A percentile compares a stretch with the other conserved stretches of the same genome.
Conservation (phyloP, 2,797 vertebrate species). For the Hydrocynus forskahlii region DNA sequence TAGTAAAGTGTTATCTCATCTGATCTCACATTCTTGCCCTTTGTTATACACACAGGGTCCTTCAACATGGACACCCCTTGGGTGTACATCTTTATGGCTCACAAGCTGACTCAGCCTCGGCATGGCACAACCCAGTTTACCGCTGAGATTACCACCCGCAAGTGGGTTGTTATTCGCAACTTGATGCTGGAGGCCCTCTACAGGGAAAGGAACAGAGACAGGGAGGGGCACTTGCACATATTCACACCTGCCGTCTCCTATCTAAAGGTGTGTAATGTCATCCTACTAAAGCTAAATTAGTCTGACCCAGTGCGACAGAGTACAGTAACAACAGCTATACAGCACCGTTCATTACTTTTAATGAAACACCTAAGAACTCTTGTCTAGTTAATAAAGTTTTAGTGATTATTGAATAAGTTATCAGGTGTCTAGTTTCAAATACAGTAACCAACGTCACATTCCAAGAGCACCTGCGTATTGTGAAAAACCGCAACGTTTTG, state of each 20-base stretch:
- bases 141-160: conserved; percentile 78
- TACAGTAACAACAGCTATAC: too few relatives aligned
- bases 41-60: conserved; percentile 68
- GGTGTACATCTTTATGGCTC: conserved; percentile 78
- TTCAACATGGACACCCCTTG: conserved; percentile 87
- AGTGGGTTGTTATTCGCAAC: conserved; percentile 79
- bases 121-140: conserved; percentile 73
- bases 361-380: too few relatives aligned
- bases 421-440: too few relatives aligned
- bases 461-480: too few relatives aligned
- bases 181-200: conserved; percentile 78
- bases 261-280: conserved; percentile 72
- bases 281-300: not conserved
- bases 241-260: conserved; percentile 79
- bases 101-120: conserved; percentile 80
- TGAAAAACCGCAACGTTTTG: too few relatives aligned
- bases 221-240: conserved; percentile 79
- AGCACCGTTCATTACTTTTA: too few relatives aligned
- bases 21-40: not conserved
- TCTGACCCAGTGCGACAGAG: not conserved
- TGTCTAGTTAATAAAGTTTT: too few relatives aligned
- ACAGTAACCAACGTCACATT: too few relatives aligned
- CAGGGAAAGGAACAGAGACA: conserved; percentile 73
- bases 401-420: too few relatives aligned
- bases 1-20: too few relatives aligned